Base-by-base conservation (phyloP, 2,113 vertebrate genomes). In the Spizaetus ornatus region DNA sequence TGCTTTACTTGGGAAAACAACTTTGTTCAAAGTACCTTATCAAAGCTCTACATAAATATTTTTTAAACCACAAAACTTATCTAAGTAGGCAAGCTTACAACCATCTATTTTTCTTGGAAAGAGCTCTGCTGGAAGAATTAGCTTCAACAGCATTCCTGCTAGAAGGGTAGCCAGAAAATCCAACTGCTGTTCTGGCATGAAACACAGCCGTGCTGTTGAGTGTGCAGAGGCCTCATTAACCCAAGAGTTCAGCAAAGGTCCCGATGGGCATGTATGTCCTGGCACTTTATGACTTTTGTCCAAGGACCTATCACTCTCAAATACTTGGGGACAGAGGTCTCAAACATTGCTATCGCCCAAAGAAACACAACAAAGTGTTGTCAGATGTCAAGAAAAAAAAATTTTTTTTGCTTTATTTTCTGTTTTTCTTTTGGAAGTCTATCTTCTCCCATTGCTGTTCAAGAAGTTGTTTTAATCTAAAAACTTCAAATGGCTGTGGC, bases 201-300 rank as follows among this genome's bases (percentile, higher is more conserved):
- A 50, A 26, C 42, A 32, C 23, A 42, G 42, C 58, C 0, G 0
- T 26, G 20, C 31, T 71, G 61, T 12, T 43, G 22, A 38, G 36
- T 6, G 6, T 11, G 31, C 26, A 58, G 50, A 52, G 50, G 15
- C 36, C 34, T 58, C 0, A 0, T 26, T 7, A 58, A 40, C 29
- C 38, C 78, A 31, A 8, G 2, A 53, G 38, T 13, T 67, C 42
- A 48, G 62, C 62, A 58, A 80, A 77, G 16, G 42, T 58, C 32
- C 42, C 12, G n/a, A 5, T 11, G 8, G 52, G 10, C 11, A 53
- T 12, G 8, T 3, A 40, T 17, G 52, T 8, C 56, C 72, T 83
- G 72, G 82, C 27, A 53, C 31, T 29, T 67, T 3, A 34, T 4
- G 16, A 34, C n/a, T 50, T 40, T 38, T 77, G 25, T 27, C 38